Conservation (phyloP, 2,113 vertebrate species). For the Indicator maculatus region DNA sequence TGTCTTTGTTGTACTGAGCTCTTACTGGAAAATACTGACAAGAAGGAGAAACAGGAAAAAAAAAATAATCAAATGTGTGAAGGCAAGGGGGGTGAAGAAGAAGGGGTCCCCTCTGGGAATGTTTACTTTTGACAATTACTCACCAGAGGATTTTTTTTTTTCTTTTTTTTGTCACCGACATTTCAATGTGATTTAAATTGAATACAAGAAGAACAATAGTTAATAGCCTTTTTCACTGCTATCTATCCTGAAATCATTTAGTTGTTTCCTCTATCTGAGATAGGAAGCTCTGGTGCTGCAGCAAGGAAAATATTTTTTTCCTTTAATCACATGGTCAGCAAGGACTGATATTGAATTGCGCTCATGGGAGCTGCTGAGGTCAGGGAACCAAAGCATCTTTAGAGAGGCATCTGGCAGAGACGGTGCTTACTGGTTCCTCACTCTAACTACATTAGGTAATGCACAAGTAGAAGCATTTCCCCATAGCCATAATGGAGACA, state of each 20-base stretch:
- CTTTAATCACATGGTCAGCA: not conserved
- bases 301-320: not conserved
- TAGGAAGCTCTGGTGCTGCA: not conserved
- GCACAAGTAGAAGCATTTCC: not conserved
- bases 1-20: not conserved
- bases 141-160: not conserved
- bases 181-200: not conserved
- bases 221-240: not conserved
- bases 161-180: not conserved
- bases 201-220: not conserved
- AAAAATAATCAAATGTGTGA: not conserved
- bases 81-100: too few species aligned
- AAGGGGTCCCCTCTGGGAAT: too few species aligned
- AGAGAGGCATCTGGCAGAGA: not conserved
- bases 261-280: not conserved
- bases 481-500: accelerated
- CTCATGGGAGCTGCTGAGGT: not conserved
- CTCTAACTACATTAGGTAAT: accelerated
- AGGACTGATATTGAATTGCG: not conserved
- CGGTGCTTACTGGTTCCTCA: not conserved
- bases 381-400: not conserved
- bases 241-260: not conserved
- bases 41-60: not conserved
- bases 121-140: not conserved
- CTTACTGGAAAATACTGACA: not conserved